Base-by-base conservation (phyloP, 2,888 invertebrate species). In the Agrilus mali region DNA sequence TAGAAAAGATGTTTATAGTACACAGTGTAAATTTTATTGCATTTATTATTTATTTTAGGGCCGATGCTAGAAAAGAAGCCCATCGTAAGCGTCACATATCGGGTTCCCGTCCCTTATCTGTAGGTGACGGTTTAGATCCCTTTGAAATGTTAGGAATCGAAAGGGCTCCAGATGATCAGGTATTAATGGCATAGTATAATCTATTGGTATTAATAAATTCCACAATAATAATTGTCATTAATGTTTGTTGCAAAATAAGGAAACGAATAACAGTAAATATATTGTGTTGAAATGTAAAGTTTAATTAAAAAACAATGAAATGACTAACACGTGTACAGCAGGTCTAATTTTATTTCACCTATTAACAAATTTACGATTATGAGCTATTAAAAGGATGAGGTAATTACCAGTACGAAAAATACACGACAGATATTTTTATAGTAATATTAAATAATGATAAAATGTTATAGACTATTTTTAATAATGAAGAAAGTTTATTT, bases 111-210 rank as follows among this genome's bases (percentile, higher is more conserved):
- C 92, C 89, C 8, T 66, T 90, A 42, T 75, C 85, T 17, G 84
- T 84, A 43, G 86, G 80, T 64, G 94, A 94, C 66, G 77, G 75
- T 34, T 76, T 80, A 22, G 90, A 92, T 72, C 86, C 90, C 31
- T 87, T 90, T 65, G 84, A 87, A 62, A 76, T 88, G 33, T 69
- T 93, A 46, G 89, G 92, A 32, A 74, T 90, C 47, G 86, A 89
- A 60, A 74, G 76, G 60, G 80, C 79, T 48, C 80, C 82, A 64
- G 86, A 87, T 65, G 90, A 89, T 42, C 89, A 89, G 68, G 78
- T 78, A 61, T 16, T 2, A 36, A 36, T 15, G 4, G 6, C 16
- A 7, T 2, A 12, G 6, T 22, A 12, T 33, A 15, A n/a, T 38
- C 13, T 27, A 53, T 49, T 38, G 22, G 6, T 34, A 31, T 36